Evolutionary conservation across 2,797 vertebrate species (phyloP).

Genomic region (Micropoecilia bifurca): DNA sequence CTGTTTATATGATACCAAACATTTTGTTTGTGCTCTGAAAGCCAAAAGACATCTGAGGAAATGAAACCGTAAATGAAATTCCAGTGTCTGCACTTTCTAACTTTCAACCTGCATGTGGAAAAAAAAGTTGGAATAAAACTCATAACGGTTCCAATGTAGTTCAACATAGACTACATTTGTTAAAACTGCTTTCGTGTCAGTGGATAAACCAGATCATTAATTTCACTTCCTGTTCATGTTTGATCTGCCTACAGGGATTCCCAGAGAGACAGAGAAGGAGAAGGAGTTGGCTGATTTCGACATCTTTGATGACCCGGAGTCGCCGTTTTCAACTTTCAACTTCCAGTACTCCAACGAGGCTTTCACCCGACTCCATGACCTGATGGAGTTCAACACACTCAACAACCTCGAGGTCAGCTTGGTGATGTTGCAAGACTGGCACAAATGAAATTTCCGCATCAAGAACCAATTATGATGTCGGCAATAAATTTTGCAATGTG

Average conservation of each 20-base stretch:
- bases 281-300: constrained; percentile 95
- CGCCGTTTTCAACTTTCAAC: constrained; percentile 97
- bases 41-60: constrained; percentile 6
- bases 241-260: constrained; percentile 80
- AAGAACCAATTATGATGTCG: not conserved
- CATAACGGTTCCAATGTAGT: not conserved
- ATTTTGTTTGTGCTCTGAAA: constrained; percentile 15
- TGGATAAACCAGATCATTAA: not conserved
- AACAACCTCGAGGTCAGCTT: constrained; percentile 93
- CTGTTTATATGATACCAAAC: constrained; percentile 55
- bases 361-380: constrained; percentile 91
- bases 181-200: not conserved
- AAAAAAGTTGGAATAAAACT: not conserved
- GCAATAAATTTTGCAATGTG: not conserved
- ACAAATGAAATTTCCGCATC: not conserved
- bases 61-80: constrained; percentile 44
- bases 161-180: not conserved
- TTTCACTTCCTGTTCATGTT: not conserved
- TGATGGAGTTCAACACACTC: constrained; percentile 98
- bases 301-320: constrained; percentile 95
- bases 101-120: not conserved
- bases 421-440: not conserved
- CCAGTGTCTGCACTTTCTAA: constrained; percentile 10
- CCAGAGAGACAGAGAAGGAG: constrained; percentile 89
- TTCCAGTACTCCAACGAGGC: constrained; percentile 95